phyloP scores from a whole-genome alignment of 2,797 vertebrate species.

The Myripristis jacobus region DNA sequence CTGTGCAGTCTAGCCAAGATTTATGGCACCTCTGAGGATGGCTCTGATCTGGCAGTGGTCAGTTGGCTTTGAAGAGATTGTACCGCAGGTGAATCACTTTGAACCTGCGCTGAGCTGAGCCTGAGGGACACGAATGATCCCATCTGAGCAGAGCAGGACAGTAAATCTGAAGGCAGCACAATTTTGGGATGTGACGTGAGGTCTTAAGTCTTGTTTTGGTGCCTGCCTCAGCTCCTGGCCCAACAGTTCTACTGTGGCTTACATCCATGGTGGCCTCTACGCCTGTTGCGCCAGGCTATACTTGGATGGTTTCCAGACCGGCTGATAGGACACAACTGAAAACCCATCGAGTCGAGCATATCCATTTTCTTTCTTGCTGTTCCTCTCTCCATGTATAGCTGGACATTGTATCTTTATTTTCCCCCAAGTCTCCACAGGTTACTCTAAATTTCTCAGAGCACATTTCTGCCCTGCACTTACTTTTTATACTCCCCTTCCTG shows the following conservation, averaged over 20 bases:
- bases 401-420: neutral
- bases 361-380: slow-evolving; percentile 22
- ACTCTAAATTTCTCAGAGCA: neutral
- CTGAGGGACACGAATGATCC: slow-evolving; percentile 70
- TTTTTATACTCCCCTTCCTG: neutral
- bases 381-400: slow-evolving; percentile 4
- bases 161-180: slow-evolving; percentile 81
- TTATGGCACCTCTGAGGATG: slow-evolving; percentile 80
- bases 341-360: slow-evolving; percentile 40
- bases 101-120: slow-evolving; percentile 78
- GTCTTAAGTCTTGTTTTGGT: slow-evolving; percentile 55
- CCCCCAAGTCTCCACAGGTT: neutral
- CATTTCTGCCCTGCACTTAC: slow-evolving; percentile 14
- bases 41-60: slow-evolving; percentile 82
- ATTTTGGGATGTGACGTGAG: slow-evolving; percentile 38
- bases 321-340: slow-evolving; percentile 64
- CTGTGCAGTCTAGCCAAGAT: slow-evolving; percentile 77
- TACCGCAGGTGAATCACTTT: slow-evolving; percentile 80
- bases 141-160: slow-evolving; percentile 74
- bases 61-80: slow-evolving; percentile 82
- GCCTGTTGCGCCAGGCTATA: slow-evolving; percentile 69
- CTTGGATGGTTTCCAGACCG: slow-evolving; percentile 60
- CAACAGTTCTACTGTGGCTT: slow-evolving; percentile 60
- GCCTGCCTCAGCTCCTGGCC: slow-evolving; percentile 51
- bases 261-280: slow-evolving; percentile 59